Base-by-base conservation (phyloP, 2,888 invertebrate genomes). In the Seira musarum region DNA sequence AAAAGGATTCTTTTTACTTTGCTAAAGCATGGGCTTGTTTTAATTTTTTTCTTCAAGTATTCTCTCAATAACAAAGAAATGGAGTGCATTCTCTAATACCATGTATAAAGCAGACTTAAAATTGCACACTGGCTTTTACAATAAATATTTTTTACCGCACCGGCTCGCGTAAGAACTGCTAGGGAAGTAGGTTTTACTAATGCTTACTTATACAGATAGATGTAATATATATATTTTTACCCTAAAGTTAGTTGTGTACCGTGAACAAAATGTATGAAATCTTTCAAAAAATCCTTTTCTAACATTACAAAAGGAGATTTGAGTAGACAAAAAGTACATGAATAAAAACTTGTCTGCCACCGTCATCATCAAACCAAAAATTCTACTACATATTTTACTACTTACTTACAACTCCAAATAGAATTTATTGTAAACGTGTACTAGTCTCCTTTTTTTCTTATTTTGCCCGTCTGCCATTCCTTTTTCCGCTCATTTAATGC, bases 11-110 rank as follows among this genome's bases (percentile, higher is more conserved):
- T n/a, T n/a, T n/a, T n/a, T n/a, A n/a, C n/a, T n/a, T n/a, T n/a
- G n/a, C n/a, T n/a, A n/a, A n/a, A n/a, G 68, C 40, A 49, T 69
- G 70, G 69, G 49, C 57, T 22, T 69, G 70, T 64, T 67, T n/a
- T n/a, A n/a, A n/a, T n/a, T n/a, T n/a, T n/a, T n/a, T n/a, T n/a
- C n/a, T n/a, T n/a, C n/a, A n/a, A n/a, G n/a, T n/a, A n/a, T n/a
- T n/a, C n/a, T n/a, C n/a, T n/a, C n/a, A n/a, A n/a, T n/a, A n/a
- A n/a, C n/a, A n/a, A n/a, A n/a, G n/a, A n/a, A n/a, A n/a, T n/a
- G n/a, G n/a, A n/a, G n/a, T n/a, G n/a, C n/a, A n/a, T n/a, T n/a
- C n/a, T n/a, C n/a, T n/a, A n/a, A n/a, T n/a, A n/a, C n/a, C n/a
- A n/a, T n/a, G n/a, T n/a, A n/a, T n/a, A n/a, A n/a, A n/a, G n/a